Evolutionary conservation across 2,797 vertebrate species (phyloP), one percentile per base, ranked within the genome.

Genomic region (Coendou prehensilis): DNA sequence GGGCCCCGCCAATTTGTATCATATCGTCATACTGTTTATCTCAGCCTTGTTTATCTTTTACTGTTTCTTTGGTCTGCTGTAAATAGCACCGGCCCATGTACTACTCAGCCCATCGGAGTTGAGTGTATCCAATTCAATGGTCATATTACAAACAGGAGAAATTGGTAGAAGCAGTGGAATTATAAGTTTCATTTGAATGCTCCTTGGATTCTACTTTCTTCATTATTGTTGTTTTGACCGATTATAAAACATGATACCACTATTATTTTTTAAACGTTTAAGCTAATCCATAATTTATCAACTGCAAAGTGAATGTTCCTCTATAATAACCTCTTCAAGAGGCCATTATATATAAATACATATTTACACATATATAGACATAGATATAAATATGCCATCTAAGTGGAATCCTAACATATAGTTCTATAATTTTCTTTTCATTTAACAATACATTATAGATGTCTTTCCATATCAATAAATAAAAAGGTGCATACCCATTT

Each of bases 61-160:
- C 86, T 84, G 57, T 95, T 87, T 90, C 92, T 96, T 90, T 73
- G 88, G 89, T 84, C 59, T 45, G 33, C 61, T 93, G 87, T 83
- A 90, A 96, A 92, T 37, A 92, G 84, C 41, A 63, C 37, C 57
- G 54, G 78, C 73, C 87, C 9, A 0, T n/a, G 81, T 50, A 63
- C 79, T 52, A 67, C 73, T 79, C 50, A 50, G 78, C 79, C 87
- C 90, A 78, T 69, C 82, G 69, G 79, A 76, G 81, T 47, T 86
- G 71, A 93, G 73, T 33, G 23, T 87, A 79, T 95, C 94, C 93
- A 87, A 63, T 96, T 97, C 95, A 79, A 0, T 30, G 79, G 87
- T 96, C 98, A 94, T 18, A 30, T 96, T 93, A 95, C 96, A 97
- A 95, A 95, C 95, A 87, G 97, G 94, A 93, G 91, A 96, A 97